Conservation (phyloP, 2,113 vertebrate genomes). For the Scopus umbretta region DNA sequence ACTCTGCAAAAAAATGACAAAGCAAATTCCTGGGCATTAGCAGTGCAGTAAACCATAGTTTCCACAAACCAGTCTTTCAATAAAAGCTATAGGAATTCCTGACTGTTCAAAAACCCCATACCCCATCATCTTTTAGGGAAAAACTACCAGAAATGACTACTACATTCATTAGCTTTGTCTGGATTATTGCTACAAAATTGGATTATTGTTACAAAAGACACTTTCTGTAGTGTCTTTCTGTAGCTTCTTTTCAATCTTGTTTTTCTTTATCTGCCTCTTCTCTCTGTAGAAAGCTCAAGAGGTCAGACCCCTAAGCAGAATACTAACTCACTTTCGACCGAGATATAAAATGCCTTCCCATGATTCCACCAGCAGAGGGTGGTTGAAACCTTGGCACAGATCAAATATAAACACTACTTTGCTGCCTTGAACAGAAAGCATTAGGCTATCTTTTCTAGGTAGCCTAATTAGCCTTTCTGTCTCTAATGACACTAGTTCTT, state of each 20-base stretch:
- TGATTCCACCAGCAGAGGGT: background rate
- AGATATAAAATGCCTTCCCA: background rate
- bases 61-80: background rate
- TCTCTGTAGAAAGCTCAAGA: background rate
- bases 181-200: background rate
- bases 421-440: background rate
- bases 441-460: background rate
- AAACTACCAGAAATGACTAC: background rate
- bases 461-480: background rate
- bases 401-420: background rate
- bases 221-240: background rate
- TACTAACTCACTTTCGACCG: background rate
- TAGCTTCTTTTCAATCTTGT: background rate
- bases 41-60: background rate
- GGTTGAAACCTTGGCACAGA: background rate
- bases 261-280: background rate
- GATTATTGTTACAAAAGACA: background rate
- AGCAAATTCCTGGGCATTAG: background rate
- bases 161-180: background rate
- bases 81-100: background rate
- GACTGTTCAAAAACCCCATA: background rate
- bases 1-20: constrained; percentile 73
- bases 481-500: background rate
- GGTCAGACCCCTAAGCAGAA: background rate
- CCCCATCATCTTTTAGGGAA: background rate